Evolutionary conservation across 2,888 invertebrate genomes (phyloP).

Genomic region (Campaea margaritaria): DNA sequence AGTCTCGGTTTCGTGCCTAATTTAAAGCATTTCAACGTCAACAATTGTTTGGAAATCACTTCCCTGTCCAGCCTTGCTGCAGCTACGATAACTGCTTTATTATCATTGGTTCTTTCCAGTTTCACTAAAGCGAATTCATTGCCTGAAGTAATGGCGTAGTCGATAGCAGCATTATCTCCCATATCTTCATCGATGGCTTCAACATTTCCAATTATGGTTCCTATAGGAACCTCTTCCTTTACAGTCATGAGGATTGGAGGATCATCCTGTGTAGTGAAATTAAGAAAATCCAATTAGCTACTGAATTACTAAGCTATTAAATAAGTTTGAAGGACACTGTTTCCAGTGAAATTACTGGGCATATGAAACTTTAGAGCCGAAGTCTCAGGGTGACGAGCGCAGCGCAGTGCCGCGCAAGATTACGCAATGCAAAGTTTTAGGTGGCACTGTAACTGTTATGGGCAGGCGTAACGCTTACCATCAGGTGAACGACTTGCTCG

Average conservation of each 20-base stretch:
- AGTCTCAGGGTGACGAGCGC: too few relatives aligned
- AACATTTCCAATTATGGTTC: constrained; percentile 88
- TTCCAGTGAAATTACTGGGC: too few relatives aligned
- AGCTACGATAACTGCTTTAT: constrained; percentile 86
- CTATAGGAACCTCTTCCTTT: constrained; percentile 88
- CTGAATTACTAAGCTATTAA: too few relatives aligned
- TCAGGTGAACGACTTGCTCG: too few relatives aligned
- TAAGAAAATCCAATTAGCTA: too few relatives aligned
- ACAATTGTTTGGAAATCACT: constrained; percentile 77
- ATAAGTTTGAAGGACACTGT: too few relatives aligned
- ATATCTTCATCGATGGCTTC: constrained; percentile 91
- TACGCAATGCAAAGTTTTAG: too few relatives aligned
- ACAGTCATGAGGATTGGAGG: constrained; percentile 87
- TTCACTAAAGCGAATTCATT: constrained; percentile 88
- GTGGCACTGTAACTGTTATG: too few relatives aligned
- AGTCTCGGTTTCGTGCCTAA: constrained; percentile 68
- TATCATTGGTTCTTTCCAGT: constrained; percentile 87
- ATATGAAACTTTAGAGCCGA: too few relatives aligned
- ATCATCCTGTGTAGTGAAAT: constrained; percentile 79
- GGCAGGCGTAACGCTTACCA: too few relatives aligned
- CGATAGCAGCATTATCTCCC: constrained; percentile 90
- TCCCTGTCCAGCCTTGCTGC: constrained; percentile 89
- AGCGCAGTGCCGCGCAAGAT: too few relatives aligned
- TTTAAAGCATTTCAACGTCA: constrained; percentile 90
- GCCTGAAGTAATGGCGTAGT: constrained; percentile 90